Conservation (phyloP, 2,113 vertebrate genomes). For the Leucopsar rothschildi region DNA sequence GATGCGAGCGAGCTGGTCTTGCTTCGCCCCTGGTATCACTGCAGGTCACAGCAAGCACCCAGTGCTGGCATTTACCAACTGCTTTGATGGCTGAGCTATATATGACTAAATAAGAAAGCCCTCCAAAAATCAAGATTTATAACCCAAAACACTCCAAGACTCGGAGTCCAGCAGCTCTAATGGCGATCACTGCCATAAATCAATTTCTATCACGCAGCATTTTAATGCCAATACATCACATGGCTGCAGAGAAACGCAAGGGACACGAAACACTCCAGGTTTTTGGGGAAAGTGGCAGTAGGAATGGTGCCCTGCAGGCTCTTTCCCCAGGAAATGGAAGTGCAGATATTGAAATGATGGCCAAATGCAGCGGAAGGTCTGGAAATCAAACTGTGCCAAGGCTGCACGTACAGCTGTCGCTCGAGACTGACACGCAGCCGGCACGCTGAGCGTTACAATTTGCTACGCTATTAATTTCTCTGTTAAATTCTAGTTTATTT, state of each 20-base stretch:
- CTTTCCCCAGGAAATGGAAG: neutral
- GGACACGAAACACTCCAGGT: neutral
- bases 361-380: neutral
- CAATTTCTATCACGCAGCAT: neutral
- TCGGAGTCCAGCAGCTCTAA: neutral
- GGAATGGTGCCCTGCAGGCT: neutral
- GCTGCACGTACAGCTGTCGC: neutral
- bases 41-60: neutral
- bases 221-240: neutral
- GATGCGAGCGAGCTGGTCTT: neutral
- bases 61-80: neutral
- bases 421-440: neutral
- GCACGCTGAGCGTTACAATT: neutral
- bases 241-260: neutral
- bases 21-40: neutral
- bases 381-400: neutral
- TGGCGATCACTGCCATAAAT: neutral
- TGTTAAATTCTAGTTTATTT: neutral
- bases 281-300: neutral
- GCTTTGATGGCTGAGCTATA: neutral
- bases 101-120: neutral
- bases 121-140: neutral
- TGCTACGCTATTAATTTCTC: conserved; percentile 15
- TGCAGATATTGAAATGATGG: neutral
- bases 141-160: neutral